Conservation (phyloP, 2,888 invertebrate genomes). For the Germaria angustata region DNA sequence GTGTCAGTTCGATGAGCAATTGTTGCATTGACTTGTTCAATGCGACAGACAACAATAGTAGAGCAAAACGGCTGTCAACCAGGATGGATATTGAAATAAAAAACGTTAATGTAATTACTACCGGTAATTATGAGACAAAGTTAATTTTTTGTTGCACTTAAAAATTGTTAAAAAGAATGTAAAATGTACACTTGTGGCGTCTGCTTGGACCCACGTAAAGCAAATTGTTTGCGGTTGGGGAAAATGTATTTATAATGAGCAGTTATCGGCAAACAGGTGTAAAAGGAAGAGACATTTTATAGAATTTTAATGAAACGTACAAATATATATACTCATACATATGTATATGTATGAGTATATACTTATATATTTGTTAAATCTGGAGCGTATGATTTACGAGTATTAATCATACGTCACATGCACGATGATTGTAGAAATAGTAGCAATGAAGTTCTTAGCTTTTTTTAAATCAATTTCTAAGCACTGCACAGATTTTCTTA, state of each 20-base stretch:
- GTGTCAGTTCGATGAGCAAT: conserved; percentile 40
- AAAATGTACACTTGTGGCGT: conserved; percentile 28
- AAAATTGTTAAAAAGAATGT: conserved; percentile 46
- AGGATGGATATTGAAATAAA: conserved; percentile 11
- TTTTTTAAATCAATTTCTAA: no score
- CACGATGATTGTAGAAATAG: no score
- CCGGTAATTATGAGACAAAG: conserved; percentile 62
- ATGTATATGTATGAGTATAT: no score
- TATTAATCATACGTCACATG: conserved; percentile 2
- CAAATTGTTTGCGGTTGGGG: conserved; percentile 16
- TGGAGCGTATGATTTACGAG: not conserved
- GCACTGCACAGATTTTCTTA: no score
- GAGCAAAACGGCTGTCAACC: not conserved
- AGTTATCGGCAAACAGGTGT: conserved; percentile 7
- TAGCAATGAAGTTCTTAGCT: no score
- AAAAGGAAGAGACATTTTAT: not conserved
- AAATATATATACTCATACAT: no score
- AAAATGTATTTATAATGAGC: conserved; percentile 15
- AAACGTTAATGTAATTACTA: conserved; percentile 57
- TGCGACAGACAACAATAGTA: not conserved
- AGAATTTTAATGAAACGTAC: not conserved
- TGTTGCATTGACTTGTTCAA: conserved; percentile 40
- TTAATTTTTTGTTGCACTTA: conserved; percentile 55
- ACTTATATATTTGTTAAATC: no score
- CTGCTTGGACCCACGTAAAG: not conserved